Percentiles rank a stretch among this genome's conserved stretches.
Conservation (phyloP, 2,888 invertebrate species). For the Uropetala carovei region DNA sequence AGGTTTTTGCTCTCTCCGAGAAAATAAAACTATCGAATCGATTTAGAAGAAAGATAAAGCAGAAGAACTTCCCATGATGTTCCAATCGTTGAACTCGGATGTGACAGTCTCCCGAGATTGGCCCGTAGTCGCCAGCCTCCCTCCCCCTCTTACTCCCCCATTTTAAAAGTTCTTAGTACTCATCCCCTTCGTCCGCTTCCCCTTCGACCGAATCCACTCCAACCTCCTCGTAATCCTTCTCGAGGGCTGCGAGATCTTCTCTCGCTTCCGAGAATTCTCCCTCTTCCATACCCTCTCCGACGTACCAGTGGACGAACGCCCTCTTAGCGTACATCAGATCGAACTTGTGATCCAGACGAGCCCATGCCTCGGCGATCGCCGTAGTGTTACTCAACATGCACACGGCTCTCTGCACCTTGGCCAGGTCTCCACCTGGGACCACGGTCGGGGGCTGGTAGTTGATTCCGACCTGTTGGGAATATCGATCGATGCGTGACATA, state of each 20-base stretch:
- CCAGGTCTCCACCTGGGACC: conserved; percentile 86
- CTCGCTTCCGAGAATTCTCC: conserved; percentile 90
- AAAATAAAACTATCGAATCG: too few species aligned
- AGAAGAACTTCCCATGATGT: too few species aligned
- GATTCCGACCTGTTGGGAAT: conserved; percentile 72
- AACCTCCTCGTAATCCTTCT: conserved; percentile 87
- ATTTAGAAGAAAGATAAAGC: too few species aligned
- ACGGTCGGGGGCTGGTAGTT: conserved; percentile 79
- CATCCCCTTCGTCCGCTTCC: conserved; percentile 88
- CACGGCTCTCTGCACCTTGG: conserved; percentile 85
- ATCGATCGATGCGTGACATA: neutral
- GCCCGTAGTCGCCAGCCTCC: too few species aligned
- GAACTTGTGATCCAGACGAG: conserved; percentile 84
- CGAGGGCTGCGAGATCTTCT: conserved; percentile 85
- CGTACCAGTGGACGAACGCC: conserved; percentile 94
- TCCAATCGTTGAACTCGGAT: too few species aligned
- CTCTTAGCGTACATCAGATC: conserved; percentile 88
- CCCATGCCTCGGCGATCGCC: conserved; percentile 83
- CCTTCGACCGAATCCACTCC: conserved; percentile 87
- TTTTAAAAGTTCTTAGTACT: conserved; percentile 78
- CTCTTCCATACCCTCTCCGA: conserved; percentile 89
- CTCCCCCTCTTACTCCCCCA: neutral
- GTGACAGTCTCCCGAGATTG: too few species aligned
- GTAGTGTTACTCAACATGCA: conserved; percentile 86
- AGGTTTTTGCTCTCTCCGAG: too few species aligned